These are phyloP conservation scores for Hapalemur alaotrensis DNA, from an alignment of 2,797 vertebrate species.

Conservation along the genomic window DNA sequence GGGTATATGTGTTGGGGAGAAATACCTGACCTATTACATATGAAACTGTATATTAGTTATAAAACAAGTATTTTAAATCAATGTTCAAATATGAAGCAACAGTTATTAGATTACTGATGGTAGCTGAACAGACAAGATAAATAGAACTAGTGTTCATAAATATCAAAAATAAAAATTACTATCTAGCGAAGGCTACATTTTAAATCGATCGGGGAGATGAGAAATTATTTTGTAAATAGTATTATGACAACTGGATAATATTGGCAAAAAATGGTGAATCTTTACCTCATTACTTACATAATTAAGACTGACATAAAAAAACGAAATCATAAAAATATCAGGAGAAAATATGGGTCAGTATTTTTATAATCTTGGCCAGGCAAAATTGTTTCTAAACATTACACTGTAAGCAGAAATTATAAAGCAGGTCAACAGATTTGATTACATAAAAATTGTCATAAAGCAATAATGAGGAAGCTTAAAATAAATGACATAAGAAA, in stretches of 20 bases:
- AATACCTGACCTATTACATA: background rate
- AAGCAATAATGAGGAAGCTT: background rate
- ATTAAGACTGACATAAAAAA: background rate
- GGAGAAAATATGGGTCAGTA: background rate
- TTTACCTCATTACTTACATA: constrained; percentile 1
- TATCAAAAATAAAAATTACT: constrained; percentile 46
- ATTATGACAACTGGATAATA: background rate
- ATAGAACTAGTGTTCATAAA: constrained; percentile 1
- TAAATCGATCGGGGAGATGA: background rate
- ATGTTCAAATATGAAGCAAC: background rate
- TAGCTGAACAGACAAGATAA: background rate
- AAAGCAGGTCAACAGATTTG: background rate
- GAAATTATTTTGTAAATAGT: background rate
- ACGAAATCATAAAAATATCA: constrained; percentile 13
- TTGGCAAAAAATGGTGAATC: background rate
- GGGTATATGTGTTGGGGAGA: background rate
- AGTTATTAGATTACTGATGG: background rate
- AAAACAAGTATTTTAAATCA: constrained; percentile 37
- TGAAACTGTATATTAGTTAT: background rate
- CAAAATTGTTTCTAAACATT: background rate
- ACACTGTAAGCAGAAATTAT: background rate
- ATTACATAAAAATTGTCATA: background rate
- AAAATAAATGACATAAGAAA: background rate
- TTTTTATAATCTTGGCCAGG: constrained; percentile 13
- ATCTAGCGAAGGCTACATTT: constrained; percentile 15